Conservation (phyloP, 2,888 invertebrate species). For the Catocala nupta region DNA sequence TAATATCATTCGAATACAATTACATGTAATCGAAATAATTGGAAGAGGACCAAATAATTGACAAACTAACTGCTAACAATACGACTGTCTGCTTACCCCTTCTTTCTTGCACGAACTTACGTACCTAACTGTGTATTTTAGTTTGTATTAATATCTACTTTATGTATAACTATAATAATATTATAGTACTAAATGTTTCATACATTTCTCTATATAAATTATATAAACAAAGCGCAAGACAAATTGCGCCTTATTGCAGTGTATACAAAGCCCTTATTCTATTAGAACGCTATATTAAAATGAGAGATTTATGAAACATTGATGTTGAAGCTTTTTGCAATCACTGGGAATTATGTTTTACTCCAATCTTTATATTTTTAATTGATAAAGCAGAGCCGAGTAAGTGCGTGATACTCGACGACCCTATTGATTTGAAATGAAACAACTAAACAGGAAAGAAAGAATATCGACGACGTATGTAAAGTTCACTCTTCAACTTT, state of each 20-base stretch:
- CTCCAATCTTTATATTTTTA: no score
- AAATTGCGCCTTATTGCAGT: no score
- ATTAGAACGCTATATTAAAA: no score
- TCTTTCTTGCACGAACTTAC: slow-evolving; percentile 50
- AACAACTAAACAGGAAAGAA: no score
- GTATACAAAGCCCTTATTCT: no score
- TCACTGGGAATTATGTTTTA: no score
- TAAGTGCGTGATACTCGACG: no score
- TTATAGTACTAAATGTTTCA: background rate
- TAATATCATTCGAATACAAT: no score
- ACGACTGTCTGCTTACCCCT: slow-evolving; percentile 44
- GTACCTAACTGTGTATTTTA: slow-evolving; percentile 49
- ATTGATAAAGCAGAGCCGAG: no score
- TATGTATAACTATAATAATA: slow-evolving; percentile 13
- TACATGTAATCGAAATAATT: slow-evolving; percentile 39
- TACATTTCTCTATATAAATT: background rate
- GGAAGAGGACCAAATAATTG: slow-evolving; percentile 59
- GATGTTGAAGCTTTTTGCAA: background rate
- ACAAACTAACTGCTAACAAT: slow-evolving; percentile 69
- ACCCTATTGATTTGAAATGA: no score
- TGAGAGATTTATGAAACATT: background rate
- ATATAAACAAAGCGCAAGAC: background rate
- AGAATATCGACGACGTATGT: no score
- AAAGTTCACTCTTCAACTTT: no score
- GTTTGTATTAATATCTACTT: slow-evolving; percentile 36